Evolutionary conservation across 2,888 invertebrate species (phyloP).

Genomic region (Salpingus planirostris): DNA sequence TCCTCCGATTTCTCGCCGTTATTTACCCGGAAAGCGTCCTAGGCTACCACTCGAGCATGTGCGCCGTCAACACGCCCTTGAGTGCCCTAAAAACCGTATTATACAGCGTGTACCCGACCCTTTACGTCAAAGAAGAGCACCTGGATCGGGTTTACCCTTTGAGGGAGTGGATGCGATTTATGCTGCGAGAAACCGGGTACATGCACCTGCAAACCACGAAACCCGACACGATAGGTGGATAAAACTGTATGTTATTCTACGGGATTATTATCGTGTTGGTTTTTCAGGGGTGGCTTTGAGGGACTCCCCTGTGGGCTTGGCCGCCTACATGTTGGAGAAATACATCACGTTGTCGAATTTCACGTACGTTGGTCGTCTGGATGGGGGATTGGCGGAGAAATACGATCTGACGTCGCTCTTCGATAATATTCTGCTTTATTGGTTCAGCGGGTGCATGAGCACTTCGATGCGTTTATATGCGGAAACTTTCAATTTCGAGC

Average conservation of each 20-base stretch:
- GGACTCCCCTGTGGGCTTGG: slow-evolving; percentile 77
- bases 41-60: slow-evolving; percentile 56
- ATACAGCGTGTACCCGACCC: slow-evolving; percentile 47
- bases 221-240: slow-evolving; percentile 85
- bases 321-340: slow-evolving; percentile 86
- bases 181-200: slow-evolving; percentile 51
- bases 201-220: slow-evolving; percentile 79
- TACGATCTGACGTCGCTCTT: slow-evolving; percentile 62
- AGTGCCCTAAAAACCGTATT: slow-evolving; percentile 35
- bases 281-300: slow-evolving; percentile 55
- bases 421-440: slow-evolving; percentile 76
- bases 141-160: slow-evolving; percentile 48
- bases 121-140: slow-evolving; percentile 42
- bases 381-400: slow-evolving; percentile 58
- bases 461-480: slow-evolving; percentile 68
- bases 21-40: slow-evolving; percentile 53
- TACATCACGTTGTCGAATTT: slow-evolving; percentile 66
- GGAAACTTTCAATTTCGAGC: slow-evolving; percentile 43
- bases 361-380: slow-evolving; percentile 41
- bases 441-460: slow-evolving; percentile 61
- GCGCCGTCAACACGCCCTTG: slow-evolving; percentile 33
- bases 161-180: slow-evolving; percentile 32
- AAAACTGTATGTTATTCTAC: no score
- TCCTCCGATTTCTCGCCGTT: slow-evolving; percentile 52
- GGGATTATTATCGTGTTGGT: no score